phyloP scores from a whole-genome alignment of 2,888 invertebrate genomes.

The Thysanoteuthis rhombus region DNA sequence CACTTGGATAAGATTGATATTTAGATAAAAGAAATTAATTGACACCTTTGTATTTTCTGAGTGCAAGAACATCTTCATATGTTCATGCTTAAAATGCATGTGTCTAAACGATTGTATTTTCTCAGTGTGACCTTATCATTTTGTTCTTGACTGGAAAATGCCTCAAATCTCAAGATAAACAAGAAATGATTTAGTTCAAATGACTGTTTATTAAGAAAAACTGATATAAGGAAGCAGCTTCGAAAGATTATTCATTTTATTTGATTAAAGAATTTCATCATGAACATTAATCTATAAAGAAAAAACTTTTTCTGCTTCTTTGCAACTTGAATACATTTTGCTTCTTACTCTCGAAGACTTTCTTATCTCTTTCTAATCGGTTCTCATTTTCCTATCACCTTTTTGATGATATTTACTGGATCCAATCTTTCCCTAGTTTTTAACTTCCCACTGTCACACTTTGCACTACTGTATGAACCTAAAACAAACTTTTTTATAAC shows the following conservation, averaged over 20 bases:
- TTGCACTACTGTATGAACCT: neutral
- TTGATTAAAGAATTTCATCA: neutral
- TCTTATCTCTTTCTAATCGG: neutral
- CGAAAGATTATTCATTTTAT: neutral
- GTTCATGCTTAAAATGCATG: no score
- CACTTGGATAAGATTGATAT: no score
- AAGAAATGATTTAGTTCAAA: neutral
- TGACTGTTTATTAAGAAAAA: neutral
- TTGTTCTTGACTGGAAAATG: neutral
- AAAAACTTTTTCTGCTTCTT: neutral
- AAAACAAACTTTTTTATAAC: neutral
- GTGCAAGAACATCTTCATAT: no score
- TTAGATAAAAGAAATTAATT: no score
- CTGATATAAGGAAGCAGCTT: neutral
- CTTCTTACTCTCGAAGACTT: neutral
- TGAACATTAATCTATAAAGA: neutral
- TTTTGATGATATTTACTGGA: neutral
- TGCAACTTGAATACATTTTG: neutral
- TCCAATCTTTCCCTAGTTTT: neutral
- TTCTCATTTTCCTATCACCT: neutral
- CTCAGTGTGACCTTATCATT: neutral
- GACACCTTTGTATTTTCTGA: no score
- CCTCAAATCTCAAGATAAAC: neutral
- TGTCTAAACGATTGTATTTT: no score
- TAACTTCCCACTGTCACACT: neutral